A percentile compares a stretch with the other conserved stretches of the same genome.
phyloP scores from a whole-genome alignment of 2,797 vertebrate genomes.

The Siniperca undulata region DNA sequence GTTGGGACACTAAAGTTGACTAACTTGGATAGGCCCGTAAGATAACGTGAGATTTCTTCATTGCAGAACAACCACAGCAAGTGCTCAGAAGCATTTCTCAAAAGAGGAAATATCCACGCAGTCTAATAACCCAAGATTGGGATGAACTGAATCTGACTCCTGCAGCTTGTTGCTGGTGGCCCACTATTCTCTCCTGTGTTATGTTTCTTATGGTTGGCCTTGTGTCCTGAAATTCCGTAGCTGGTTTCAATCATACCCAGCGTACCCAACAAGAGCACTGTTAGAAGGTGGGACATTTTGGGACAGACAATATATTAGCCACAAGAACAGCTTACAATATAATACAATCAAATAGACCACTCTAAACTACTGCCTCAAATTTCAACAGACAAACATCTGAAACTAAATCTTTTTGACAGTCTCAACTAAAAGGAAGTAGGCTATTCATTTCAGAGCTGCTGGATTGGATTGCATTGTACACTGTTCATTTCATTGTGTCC shows the following conservation, averaged over 20 bases:
- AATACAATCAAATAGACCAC: neutral
- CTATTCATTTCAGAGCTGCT: slow-evolving; percentile 4
- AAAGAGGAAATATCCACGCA: too few species aligned
- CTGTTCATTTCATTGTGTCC: neutral
- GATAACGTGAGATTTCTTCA: neutral
- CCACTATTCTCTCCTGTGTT: neutral
- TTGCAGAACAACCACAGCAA: neutral
- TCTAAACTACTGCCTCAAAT: neutral
- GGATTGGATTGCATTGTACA: neutral
- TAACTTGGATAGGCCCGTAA: neutral
- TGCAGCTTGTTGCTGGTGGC: neutral
- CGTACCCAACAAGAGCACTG: neutral
- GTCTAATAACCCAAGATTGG: neutral
- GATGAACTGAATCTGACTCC: neutral
- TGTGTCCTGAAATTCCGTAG: neutral
- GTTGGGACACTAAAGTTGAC: neutral
- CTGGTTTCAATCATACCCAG: neutral
- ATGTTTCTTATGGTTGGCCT: neutral
- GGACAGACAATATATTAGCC: neutral
- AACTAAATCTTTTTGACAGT: neutral
- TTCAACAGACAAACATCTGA: neutral
- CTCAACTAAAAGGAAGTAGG: neutral
- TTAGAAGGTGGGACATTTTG: neutral
- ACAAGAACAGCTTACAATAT: neutral
- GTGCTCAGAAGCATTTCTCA: neutral